Evolutionary conservation across 2,113 vertebrate genomes (phyloP).

Genomic region (Podarcis raffonei): DNA sequence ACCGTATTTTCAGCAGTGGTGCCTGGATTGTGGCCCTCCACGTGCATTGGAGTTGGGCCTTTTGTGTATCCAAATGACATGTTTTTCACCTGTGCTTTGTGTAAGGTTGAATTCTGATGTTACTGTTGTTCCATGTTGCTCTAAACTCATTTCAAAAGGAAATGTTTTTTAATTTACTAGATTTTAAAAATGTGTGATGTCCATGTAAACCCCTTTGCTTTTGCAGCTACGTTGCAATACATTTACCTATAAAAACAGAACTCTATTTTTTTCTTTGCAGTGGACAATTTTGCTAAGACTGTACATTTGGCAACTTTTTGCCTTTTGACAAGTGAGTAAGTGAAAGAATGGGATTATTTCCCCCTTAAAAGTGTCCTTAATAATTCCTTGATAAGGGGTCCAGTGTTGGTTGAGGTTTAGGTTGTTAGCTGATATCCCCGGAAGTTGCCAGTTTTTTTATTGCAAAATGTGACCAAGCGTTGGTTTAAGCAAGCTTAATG

Average conservation of each 20-base stretch:
- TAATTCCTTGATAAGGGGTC: background rate
- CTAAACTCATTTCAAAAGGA: background rate
- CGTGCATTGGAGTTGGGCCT: background rate
- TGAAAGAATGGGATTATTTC: background rate
- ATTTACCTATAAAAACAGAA: background rate
- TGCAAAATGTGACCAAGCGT: background rate
- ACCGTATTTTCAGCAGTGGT: background rate
- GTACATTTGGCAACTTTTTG: background rate
- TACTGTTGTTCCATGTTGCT: background rate
- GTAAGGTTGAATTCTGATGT: background rate
- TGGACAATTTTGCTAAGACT: background rate
- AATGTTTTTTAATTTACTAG: background rate
- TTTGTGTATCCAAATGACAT: background rate
- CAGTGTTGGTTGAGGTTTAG: background rate
- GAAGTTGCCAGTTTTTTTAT: background rate
- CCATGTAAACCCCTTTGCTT: background rate
- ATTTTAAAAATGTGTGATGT: background rate
- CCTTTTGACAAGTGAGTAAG: background rate
- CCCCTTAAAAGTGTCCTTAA: background rate
- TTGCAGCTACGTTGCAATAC: background rate
- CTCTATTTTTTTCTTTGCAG: background rate
- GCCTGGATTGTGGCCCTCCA: background rate
- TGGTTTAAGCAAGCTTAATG: background rate
- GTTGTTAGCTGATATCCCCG: too few species aligned
- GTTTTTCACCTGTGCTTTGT: background rate